Conservation (phyloP, 2,888 invertebrate species). For the Palloptera scutellata region DNA sequence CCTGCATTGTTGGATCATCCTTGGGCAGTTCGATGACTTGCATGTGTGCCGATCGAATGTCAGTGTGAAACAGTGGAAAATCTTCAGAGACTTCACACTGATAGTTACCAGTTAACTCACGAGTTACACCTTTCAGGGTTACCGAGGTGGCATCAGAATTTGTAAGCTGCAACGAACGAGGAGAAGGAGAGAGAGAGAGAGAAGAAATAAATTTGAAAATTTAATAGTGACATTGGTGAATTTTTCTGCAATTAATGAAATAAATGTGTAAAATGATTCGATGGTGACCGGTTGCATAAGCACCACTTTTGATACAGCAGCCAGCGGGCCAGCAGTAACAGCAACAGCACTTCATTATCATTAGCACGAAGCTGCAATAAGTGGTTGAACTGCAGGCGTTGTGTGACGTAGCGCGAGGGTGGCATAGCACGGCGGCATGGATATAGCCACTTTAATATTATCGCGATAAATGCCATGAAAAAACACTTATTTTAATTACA, state of each 20-base stretch:
- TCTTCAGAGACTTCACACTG: constrained; percentile 70
- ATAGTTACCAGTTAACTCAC: constrained; percentile 67
- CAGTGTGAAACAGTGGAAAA: constrained; percentile 69
- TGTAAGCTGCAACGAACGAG: constrained; percentile 59
- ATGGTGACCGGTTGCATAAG: no score
- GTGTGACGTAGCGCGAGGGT: neutral
- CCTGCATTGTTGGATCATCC: constrained; percentile 66
- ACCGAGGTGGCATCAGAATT: constrained; percentile 68
- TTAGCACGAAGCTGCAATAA: neutral
- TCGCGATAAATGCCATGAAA: constrained; percentile 1
- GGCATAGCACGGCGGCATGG: neutral
- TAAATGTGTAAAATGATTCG: no score
- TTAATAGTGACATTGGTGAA: neutral
- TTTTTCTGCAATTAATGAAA: no score
- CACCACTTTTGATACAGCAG: no score
- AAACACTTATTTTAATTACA: constrained; percentile 24
- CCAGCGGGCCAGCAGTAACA: no score
- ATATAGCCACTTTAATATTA: constrained; percentile 3
- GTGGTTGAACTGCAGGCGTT: neutral
- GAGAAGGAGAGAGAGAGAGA: no score
- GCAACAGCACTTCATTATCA: neutral
- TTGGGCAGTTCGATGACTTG: constrained; percentile 69
- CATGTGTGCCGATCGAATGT: constrained; percentile 67
- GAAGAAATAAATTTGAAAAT: constrained; percentile 11
- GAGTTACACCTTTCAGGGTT: constrained; percentile 66